Base-by-base conservation (phyloP, 2,888 invertebrate species). In the Trichopria drosophilae region DNA sequence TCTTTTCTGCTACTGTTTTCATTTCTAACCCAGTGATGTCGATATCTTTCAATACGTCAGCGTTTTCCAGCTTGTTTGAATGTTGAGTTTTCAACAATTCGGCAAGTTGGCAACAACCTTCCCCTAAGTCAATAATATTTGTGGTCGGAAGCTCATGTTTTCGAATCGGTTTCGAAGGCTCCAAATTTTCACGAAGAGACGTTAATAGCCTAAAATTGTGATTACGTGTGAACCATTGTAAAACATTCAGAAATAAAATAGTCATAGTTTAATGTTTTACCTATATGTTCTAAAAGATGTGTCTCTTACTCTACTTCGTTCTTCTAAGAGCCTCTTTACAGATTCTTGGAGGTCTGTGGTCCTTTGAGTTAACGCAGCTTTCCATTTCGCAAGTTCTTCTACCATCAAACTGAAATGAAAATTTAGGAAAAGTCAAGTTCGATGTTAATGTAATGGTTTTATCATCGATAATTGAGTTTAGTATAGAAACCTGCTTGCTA, bases 301-400 rank as follows among this genome's bases (percentile, higher is more conserved):
- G 40, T 84, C 84, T 44, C 86, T 78, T 9, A 86, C 77, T 70
- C 82, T 78, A 57, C 81, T 82, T 43, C 84, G 79, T 67, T 91
- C 90, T 59, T 87, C 86, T 20, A 90, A 73, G 45, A 90, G 68
- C 57, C 81, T 80, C 71, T 84, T 85, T 55, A 88, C 78, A 24
- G 83, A 81, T 70, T 84, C 84, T 70, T 88, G 85, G 45, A 88
- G 76, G 59, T 85, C 86, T 22, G 82, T 82, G 41, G 84, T 82
- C 71, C 86, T 82, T 59, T 86, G 85, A 12, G 83, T 84, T 18
- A 93, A 78, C 45, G 85, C 82, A 37, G 88, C 88, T 73, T 93
- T 93, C 84, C 91, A 91, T 61, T 85, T 82, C 0, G 93, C 93
- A 59, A 94, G 75, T 77, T 95, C 94, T 77, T 95, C 94, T 2